phyloP scores from a whole-genome alignment of 2,888 invertebrate species.

The Mesorhabditis belari region DNA sequence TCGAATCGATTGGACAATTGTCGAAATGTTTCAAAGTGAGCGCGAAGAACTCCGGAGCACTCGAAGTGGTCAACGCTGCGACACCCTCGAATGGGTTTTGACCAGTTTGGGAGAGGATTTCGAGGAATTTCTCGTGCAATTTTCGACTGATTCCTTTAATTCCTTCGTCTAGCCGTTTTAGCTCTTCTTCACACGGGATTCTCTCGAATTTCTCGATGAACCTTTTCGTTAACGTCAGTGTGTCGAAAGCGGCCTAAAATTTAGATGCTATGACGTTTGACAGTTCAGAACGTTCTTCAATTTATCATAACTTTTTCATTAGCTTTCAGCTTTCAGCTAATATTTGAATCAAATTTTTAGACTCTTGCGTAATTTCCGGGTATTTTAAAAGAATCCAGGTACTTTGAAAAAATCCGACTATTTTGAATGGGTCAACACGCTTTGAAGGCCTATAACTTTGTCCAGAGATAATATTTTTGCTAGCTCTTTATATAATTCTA shows the following conservation, averaged over 20 bases:
- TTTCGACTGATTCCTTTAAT: background rate
- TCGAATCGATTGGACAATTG: background rate
- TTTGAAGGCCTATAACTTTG: no score
- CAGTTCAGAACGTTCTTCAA: no score
- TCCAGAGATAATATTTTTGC: no score
- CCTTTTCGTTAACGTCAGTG: background rate
- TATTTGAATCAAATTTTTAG: no score
- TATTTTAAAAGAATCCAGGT: no score
- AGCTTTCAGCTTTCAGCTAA: no score
- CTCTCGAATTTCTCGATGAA: background rate
- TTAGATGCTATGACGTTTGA: no score
- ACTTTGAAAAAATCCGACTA: no score
- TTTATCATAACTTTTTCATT: no score
- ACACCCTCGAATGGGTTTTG: background rate
- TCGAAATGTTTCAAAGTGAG: background rate
- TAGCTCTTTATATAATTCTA: no score
- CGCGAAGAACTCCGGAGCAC: background rate
- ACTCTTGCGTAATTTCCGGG: no score
- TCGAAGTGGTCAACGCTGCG: background rate
- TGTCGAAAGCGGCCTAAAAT: background rate
- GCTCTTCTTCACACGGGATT: background rate
- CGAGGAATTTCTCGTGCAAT: background rate
- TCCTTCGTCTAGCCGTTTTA: background rate
- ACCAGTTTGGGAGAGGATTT: background rate
- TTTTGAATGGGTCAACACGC: no score